phyloP scores from a whole-genome alignment of 2,797 vertebrate genomes.

The Bradypus variegatus region DNA sequence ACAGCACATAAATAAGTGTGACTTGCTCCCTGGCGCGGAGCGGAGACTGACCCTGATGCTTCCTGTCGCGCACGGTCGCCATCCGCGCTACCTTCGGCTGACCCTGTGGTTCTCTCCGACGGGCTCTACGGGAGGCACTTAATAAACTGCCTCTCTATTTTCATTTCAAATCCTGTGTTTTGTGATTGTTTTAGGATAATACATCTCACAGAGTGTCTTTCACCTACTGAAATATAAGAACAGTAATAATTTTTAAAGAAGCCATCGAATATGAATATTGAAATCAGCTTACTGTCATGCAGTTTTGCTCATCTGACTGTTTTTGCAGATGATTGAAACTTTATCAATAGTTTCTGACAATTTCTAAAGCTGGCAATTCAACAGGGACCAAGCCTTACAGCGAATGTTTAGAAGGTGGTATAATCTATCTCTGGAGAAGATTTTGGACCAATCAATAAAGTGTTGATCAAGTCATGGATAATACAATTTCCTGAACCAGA shows the following conservation, averaged over 20 bases:
- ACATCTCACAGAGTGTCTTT: background rate
- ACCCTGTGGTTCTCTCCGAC: background rate
- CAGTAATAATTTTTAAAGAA: background rate
- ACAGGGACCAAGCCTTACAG: background rate
- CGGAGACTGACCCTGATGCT: background rate
- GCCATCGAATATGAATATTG: background rate
- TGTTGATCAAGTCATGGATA: background rate
- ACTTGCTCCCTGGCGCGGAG: background rate
- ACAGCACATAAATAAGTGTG: background rate
- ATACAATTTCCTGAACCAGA: background rate
- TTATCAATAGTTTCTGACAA: background rate
- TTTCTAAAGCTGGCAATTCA: background rate
- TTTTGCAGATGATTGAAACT: background rate
- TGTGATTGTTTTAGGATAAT: background rate
- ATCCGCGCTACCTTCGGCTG: background rate
- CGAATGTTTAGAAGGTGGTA: background rate
- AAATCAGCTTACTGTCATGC: background rate
- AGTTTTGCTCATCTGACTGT: background rate
- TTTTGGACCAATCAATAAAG: background rate
- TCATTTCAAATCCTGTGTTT: background rate
- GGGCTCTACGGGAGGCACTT: background rate
- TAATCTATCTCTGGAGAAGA: conserved; percentile 1
- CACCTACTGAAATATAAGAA: background rate
- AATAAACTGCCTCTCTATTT: background rate
- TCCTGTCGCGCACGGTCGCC: background rate